Evolutionary conservation across 30 jellyfish, hydroid and myxozoan genomes (phyloP).

Genomic region (Euphysa ruthae): DNA sequence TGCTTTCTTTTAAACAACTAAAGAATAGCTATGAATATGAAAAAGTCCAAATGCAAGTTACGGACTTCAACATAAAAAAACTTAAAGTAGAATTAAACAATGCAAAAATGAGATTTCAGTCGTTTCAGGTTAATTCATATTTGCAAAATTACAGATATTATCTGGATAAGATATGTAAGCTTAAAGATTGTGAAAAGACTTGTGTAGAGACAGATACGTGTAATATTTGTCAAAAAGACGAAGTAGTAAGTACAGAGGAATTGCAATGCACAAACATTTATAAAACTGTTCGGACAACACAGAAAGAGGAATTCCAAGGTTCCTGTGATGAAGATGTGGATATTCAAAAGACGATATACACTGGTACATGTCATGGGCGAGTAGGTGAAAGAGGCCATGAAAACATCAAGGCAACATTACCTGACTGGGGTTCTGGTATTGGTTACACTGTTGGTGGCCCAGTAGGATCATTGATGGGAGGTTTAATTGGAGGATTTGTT

Average conservation of each 20-base stretch:
- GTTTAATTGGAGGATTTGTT: constrained; percentile 13
- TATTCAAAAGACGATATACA: neutral
- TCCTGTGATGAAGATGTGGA: neutral
- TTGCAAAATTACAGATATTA: neutral
- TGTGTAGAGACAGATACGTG: constrained; percentile 8
- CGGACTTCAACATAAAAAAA: neutral
- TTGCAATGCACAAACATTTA: neutral
- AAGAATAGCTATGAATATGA: neutral
- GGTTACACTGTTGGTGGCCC: constrained; percentile 23
- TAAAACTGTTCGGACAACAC: constrained; percentile 14
- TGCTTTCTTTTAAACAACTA: neutral
- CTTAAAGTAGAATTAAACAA: neutral
- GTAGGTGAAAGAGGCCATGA: constrained; percentile 12
- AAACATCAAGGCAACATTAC: neutral
- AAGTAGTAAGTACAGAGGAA: neutral
- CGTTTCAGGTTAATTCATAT: constrained; percentile 7
- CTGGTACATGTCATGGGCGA: constrained; percentile 24
- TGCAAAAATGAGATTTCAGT: neutral
- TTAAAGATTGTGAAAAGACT: neutral
- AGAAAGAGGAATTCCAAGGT: constrained; percentile 5
- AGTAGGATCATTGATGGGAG: constrained; percentile 18
- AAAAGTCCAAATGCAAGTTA: neutral
- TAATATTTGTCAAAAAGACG: neutral
- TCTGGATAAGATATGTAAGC: constrained; percentile 4
- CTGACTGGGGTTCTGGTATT: constrained; percentile 24